Evolutionary conservation across 2,888 invertebrate genomes (phyloP).

Genomic region (Pecten maximus): DNA sequence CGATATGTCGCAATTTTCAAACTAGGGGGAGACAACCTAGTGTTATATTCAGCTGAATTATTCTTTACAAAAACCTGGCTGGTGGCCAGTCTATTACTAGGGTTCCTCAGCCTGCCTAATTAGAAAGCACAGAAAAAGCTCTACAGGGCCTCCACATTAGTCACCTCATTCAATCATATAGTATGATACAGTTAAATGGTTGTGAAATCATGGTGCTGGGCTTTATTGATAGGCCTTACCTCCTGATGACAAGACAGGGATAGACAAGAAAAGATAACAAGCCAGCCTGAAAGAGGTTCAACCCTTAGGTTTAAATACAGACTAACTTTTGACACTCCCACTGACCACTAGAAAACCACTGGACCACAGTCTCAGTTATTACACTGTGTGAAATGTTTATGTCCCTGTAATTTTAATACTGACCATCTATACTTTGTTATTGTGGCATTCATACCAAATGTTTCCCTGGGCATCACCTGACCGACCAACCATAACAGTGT

Average conservation of each 20-base stretch:
- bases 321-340: neutral
- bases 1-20: too few relatives aligned
- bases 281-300: neutral
- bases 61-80: too few relatives aligned
- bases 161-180: neutral
- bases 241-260: neutral
- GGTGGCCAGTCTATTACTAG: too few relatives aligned
- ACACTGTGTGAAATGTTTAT: conserved; percentile 11
- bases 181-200: neutral
- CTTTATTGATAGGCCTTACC: neutral
- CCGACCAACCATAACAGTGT: neutral
- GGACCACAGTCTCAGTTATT: neutral
- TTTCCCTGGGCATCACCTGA: conserved; percentile 10
- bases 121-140: too few relatives aligned
- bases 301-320: neutral
- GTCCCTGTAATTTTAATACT: neutral
- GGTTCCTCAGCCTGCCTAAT: too few relatives aligned
- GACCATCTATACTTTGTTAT: neutral
- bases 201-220: neutral
- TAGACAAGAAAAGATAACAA: conserved; percentile 4
- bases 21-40: too few relatives aligned
- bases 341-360: neutral
- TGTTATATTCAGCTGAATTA: too few relatives aligned
- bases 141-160: too few relatives aligned
- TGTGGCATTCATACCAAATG: neutral